phyloP scores from a whole-genome alignment of 2,888 invertebrate genomes.

The Aspidapion aeneum region DNA sequence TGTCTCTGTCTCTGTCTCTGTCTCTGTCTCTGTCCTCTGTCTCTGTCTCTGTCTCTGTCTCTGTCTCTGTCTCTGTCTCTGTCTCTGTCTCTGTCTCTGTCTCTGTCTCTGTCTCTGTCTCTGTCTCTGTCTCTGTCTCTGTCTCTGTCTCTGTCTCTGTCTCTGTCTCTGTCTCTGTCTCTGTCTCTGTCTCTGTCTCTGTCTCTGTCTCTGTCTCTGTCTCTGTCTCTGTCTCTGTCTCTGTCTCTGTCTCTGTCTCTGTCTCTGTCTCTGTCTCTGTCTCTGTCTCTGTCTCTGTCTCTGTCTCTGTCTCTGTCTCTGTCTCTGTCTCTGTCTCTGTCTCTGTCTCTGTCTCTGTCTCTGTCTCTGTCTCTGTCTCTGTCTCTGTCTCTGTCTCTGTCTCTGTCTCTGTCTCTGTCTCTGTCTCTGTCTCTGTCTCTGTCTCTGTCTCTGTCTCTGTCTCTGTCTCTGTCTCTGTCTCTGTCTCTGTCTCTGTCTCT shows the following conservation, averaged over 20 bases:
- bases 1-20: too few species aligned
- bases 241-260: conserved; percentile 6
- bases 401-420: conserved; percentile 7
- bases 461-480: conserved; percentile 6
- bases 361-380: conserved; percentile 5
- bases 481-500: conserved; percentile 6
- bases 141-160: conserved; percentile 6
- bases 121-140: conserved; percentile 6
- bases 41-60: conserved; percentile 4
- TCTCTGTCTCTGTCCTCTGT: too few species aligned
- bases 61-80: conserved; percentile 7
- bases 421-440: conserved; percentile 6
- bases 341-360: conserved; percentile 7
- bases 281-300: conserved; percentile 7
- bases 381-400: conserved; percentile 7
- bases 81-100: conserved; percentile 6
- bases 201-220: conserved; percentile 7
- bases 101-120: conserved; percentile 7
- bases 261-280: conserved; percentile 6
- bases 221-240: conserved; percentile 7
- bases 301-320: conserved; percentile 5
- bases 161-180: conserved; percentile 7
- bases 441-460: conserved; percentile 6
- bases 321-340: conserved; percentile 7
- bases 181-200: conserved; percentile 6